Base-by-base conservation (phyloP, 2,113 vertebrate genomes). In the Astur gentilis region DNA sequence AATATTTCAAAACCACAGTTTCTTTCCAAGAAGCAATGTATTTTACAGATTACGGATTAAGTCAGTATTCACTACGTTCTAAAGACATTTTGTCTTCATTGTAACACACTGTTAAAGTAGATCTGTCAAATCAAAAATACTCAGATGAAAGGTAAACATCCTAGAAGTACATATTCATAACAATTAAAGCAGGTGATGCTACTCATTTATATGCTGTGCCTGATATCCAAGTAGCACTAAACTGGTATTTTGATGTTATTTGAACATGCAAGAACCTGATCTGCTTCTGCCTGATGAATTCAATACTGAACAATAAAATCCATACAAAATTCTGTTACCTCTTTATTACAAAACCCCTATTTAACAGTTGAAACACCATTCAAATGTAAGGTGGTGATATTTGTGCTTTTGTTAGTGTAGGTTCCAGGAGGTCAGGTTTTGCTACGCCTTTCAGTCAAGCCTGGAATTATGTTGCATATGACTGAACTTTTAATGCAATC, bases 1-100 rank as follows among this genome's bases (percentile, higher is more conserved):
- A 91, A 70, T 84, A 89, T 88, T 92, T 94, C 70, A 91, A 93
- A 88, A 5, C 23, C 12, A 57, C 25, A 67, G 16, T 85, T 95
- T 65, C 66, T 90, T 93, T 92, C 16, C 42, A 89, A 89, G 32
- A 42, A 88, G 17, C 34, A 60, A 78, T 92, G 89, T 93, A 75
- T 96, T 95, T 96, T 83, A 31, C 54, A 89, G 49, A 52, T 93
- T 82, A 89, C 11, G 90, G 27, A 87, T 81, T 23, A 95, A 96
- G 50, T 75, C 87, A 87, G 70, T 42, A 79, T 80, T 87, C 65
- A 57, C 44, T 52, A 84, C 87, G 2, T 90, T 66, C 57, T 83
- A 50, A 61, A 87, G 84, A 58, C 76, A 87, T 50, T 93, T 96
- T 81, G 34, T 54, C 69, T 64, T 70, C 44, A 34, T 40, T 85